Evolutionary conservation across 2,113 vertebrate species (phyloP).

Genomic region (Rhabdomys dilectus): DNA sequence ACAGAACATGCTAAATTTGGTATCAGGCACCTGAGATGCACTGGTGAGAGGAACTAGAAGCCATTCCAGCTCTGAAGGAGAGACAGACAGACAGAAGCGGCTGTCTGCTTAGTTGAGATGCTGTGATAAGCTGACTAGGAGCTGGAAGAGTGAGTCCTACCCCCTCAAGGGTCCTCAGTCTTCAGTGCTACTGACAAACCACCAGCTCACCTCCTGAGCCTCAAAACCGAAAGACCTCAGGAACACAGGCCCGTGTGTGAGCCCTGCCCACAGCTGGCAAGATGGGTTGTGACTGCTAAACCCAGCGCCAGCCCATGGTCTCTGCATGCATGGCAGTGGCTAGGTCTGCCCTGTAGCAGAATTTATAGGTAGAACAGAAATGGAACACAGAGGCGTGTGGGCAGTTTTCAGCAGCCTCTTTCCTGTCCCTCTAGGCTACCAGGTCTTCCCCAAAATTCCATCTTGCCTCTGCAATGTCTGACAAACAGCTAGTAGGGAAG

Average conservation of each 20-base stretch:
- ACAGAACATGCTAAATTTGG: slow-evolving; percentile 77
- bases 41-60: slow-evolving; percentile 62
- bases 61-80: slow-evolving; percentile 34
- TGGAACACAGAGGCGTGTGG: neutral
- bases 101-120: neutral
- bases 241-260: neutral
- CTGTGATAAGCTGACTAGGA: slow-evolving; percentile 10
- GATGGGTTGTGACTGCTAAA: neutral
- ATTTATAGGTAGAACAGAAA: neutral
- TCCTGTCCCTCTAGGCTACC: slow-evolving; percentile 4
- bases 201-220: neutral
- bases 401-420: neutral
- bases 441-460: slow-evolving; percentile 52
- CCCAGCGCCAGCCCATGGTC: neutral
- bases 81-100: neutral
- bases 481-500: slow-evolving; percentile 29
- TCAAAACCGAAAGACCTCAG: neutral
- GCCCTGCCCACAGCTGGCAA: slow-evolving; percentile 24
- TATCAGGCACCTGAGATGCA: slow-evolving; percentile 68
- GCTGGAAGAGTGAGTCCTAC: neutral
- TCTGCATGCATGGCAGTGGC: neutral
- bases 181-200: slow-evolving; percentile 39
- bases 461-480: slow-evolving; percentile 31
- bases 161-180: neutral
- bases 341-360: neutral